A percentile compares a stretch with the other conserved stretches of the same genome.
Conservation (phyloP, 2,113 vertebrate genomes). For the Crotalus tigris region DNA sequence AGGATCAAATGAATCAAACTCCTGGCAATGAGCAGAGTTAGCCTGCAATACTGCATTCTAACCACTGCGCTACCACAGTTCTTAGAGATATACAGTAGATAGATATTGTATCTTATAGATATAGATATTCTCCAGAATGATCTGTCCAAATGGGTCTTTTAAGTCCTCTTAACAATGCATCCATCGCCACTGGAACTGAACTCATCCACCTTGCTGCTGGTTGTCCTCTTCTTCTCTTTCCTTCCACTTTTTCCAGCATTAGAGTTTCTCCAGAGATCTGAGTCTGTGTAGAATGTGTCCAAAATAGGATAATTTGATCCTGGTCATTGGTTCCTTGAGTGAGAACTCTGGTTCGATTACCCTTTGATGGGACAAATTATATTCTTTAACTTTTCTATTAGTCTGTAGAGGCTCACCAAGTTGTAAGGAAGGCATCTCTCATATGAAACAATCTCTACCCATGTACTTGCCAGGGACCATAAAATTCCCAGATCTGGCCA, state of each 20-base stretch:
- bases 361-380: background rate
- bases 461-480: background rate
- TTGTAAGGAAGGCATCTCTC: background rate
- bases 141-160: background rate
- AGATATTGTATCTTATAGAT: no score
- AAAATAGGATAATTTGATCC: background rate
- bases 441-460: background rate
- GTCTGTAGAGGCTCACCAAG: background rate
- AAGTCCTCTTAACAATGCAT: background rate
- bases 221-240: background rate
- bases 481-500: no score
- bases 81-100: no score
- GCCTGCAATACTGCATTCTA: no score
- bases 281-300: background rate
- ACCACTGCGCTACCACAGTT: no score
- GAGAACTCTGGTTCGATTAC: background rate
- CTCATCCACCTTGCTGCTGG: background rate
- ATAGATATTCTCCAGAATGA: background rate
- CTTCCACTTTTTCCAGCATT: background rate
- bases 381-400: background rate
- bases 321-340: background rate
- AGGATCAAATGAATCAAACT: no score
- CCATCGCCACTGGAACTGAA: background rate
- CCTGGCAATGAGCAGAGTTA: no score
- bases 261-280: no score